These are phyloP conservation scores for Poecilus cupreus DNA, from an alignment of 2,888 invertebrate genomes.

Conservation along the genomic window DNA sequence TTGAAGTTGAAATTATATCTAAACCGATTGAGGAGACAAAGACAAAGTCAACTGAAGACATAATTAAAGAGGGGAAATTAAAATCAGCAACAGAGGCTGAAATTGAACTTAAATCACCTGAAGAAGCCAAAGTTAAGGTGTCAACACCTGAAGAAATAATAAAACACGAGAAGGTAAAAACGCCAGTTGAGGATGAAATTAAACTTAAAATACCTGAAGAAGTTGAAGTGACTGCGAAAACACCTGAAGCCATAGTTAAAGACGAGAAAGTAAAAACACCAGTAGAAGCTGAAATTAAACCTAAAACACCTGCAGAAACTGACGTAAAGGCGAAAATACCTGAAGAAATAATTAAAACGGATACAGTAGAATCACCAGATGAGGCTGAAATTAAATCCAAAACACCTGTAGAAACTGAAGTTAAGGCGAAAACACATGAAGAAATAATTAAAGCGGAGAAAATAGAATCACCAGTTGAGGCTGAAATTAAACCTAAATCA, in stretches of 20 bases:
- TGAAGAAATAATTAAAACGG: conserved; percentile 5
- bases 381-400: conserved; percentile 11
- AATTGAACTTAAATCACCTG: neutral
- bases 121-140: neutral
- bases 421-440: neutral
- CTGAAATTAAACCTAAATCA: neutral
- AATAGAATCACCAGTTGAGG: neutral
- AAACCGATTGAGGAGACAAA: conserved; percentile 4
- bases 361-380: conserved; percentile 7
- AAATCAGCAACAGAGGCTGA: neutral
- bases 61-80: neutral
- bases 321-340: conserved; percentile 49
- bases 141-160: neutral
- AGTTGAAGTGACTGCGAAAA: too few species aligned
- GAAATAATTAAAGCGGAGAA: neutral
- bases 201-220: conserved; percentile 5
- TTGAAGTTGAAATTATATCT: neutral
- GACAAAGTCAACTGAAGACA: neutral
- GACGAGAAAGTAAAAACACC: too few species aligned
- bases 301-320: neutral
- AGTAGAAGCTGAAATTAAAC: neutral
- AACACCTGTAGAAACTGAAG: conserved; percentile 14
- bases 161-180: neutral
- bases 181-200: neutral
- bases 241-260: too few species aligned